Percentiles rank a stretch among this genome's conserved stretches.
phyloP scores from a whole-genome alignment of 2,113 vertebrate species.

The Lepisosteus osseus region DNA sequence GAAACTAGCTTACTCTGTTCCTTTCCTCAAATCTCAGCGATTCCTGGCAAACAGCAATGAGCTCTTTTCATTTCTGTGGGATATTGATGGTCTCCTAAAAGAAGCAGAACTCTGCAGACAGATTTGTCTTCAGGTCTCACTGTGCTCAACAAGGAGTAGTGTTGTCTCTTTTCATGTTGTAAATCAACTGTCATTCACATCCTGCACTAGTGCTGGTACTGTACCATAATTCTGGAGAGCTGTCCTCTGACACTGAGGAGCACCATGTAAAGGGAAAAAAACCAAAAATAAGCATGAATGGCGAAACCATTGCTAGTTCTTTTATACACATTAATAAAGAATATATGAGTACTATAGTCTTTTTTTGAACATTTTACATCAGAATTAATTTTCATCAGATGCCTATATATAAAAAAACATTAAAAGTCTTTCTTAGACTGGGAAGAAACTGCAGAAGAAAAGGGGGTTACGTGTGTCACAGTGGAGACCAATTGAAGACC shows the following conservation, averaged over 20 bases:
- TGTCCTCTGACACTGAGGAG: background rate
- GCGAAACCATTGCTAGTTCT: too few relatives aligned
- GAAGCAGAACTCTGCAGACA: background rate
- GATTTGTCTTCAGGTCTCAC: background rate
- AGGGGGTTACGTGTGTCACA: too few relatives aligned
- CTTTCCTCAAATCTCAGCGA: background rate
- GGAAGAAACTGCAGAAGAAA: too few relatives aligned
- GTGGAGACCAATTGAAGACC: too few relatives aligned
- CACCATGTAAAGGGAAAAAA: too few relatives aligned
- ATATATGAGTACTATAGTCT: too few relatives aligned
- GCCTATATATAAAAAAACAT: too few relatives aligned
- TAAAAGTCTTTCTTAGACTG: too few relatives aligned
- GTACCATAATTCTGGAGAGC: background rate
- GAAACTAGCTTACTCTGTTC: background rate
- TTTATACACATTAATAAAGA: too few relatives aligned
- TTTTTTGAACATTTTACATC: too few relatives aligned
- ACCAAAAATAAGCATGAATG: too few relatives aligned
- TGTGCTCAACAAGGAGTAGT: background rate
- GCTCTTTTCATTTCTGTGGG: constrained; percentile 3
- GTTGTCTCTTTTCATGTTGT: background rate
- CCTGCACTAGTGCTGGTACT: background rate
- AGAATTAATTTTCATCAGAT: too few relatives aligned
- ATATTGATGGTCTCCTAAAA: background rate
- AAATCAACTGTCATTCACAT: background rate
- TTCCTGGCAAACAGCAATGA: background rate